These are phyloP conservation scores for Blomia tropicalis DNA, from an alignment of 2,888 invertebrate species.

Conservation along the genomic window DNA sequence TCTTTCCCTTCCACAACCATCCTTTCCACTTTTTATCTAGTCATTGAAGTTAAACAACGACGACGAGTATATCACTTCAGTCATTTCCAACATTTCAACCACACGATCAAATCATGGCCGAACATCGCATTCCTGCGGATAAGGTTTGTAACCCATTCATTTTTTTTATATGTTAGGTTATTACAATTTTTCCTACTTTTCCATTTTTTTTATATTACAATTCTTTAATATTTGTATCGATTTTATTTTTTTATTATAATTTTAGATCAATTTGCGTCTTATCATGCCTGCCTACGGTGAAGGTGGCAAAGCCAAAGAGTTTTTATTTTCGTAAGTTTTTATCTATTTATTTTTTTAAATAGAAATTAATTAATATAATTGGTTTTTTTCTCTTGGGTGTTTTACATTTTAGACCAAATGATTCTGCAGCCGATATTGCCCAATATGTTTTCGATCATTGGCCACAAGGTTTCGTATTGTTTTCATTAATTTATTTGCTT, in stretches of 20 bases:
- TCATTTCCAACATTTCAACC: too few species aligned
- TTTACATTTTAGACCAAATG: slow-evolving; percentile 48
- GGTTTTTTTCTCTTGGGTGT: slow-evolving; percentile 55
- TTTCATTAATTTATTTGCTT: background rate
- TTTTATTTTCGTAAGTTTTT: slow-evolving; percentile 19
- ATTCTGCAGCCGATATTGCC: slow-evolving; percentile 95
- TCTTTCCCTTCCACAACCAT: too few species aligned
- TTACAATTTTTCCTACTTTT: too few species aligned
- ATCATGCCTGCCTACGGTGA: slow-evolving; percentile 20
- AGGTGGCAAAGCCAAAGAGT: slow-evolving; percentile 21
- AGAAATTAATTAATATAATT: background rate
- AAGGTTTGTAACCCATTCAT: too few species aligned
- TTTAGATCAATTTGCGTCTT: slow-evolving; percentile 18
- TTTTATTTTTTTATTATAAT: background rate
- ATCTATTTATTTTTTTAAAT: background rate
- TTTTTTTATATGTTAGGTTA: too few species aligned
- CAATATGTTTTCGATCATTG: slow-evolving; percentile 98
- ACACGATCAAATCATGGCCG: too few species aligned
- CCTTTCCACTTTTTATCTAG: too few species aligned
- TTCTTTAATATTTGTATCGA: too few species aligned
- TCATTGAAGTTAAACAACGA: too few species aligned
- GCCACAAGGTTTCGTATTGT: slow-evolving; percentile 66
- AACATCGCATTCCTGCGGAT: too few species aligned
- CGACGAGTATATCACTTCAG: too few species aligned
- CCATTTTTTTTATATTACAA: too few species aligned